A percentile compares a stretch with the other conserved stretches of the same genome.
Evolutionary conservation across 2,888 invertebrate species (phyloP).

Genomic region (Oxycera nigricornis): DNA sequence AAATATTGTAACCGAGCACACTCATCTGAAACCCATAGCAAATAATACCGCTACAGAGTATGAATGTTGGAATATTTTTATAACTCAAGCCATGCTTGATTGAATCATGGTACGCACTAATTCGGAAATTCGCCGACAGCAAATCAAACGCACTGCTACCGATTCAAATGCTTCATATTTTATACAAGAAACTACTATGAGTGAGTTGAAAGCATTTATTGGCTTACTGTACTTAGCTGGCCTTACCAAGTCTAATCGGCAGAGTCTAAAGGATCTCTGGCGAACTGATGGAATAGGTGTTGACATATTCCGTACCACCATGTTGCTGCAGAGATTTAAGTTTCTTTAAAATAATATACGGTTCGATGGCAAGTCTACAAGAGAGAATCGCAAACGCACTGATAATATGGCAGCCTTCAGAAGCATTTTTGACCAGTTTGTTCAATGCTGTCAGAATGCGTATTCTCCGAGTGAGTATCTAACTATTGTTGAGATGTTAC

Average conservation of each 20-base stretch:
- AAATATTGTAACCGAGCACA: too few species aligned
- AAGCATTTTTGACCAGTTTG: not conserved
- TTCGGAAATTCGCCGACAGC: too few species aligned
- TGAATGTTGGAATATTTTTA: too few species aligned
- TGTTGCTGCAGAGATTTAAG: not conserved
- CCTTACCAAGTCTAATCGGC: not conserved
- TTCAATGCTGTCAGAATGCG: not conserved
- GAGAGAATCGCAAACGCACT: not conserved
- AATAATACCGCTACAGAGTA: too few species aligned
- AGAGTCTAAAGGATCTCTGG: not conserved
- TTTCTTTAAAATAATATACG: constrained; percentile 12
- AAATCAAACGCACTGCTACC: too few species aligned
- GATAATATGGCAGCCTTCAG: not conserved
- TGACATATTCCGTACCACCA: constrained; percentile 1
- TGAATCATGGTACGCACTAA: too few species aligned
- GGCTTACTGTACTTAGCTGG: not conserved
- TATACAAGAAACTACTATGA: too few species aligned
- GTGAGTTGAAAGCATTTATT: not conserved
- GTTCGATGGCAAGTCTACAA: not conserved
- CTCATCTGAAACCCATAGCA: too few species aligned
- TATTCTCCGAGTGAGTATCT: not conserved
- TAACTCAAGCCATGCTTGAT: too few species aligned
- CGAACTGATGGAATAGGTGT: not conserved
- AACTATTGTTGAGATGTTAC: constrained; percentile 13
- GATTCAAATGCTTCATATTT: too few species aligned